Base-by-base conservation (phyloP, 2,797 vertebrate genomes). In the Alectoris magna region DNA sequence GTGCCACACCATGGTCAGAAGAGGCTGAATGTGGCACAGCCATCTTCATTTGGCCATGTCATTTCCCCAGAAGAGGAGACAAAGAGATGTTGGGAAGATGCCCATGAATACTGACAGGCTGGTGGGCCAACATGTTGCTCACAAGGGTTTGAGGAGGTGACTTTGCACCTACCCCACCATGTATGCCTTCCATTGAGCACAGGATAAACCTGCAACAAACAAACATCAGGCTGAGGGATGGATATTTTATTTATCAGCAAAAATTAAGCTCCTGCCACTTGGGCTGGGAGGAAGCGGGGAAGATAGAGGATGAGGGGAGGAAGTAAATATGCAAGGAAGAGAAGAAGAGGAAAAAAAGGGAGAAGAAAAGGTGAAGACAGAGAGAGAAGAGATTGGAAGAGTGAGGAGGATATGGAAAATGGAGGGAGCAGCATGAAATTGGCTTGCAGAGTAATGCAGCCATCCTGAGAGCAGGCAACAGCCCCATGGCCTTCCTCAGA, bases 1-100 rank as follows among this genome's bases (percentile, higher is more conserved):
- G 18, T 67, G 56, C 18, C 4, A 1, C 15, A 63, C 6, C 1
- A 0, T 2, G 17, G 70, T 0, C 3, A 55, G 46, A 62, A 68
- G 82, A 51, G 63, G 27, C 46, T 21, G 39, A 49, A 24, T 24
- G 12, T 63, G 59, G 44, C 12, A 18, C 9, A 56, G 16, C 14
- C 29, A 16, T 19, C 9, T 69, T 0, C 0, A 1, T 71, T 39
- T 11, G 0, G 0, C 17, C 36, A 23, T 72, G 60, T 69, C 6
- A 53, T 74, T 67, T 66, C 23, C 14, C 18, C 34, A 6, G 38
- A 27, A 44, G 1, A 2, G 41, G 44, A 69, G 84, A 70, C n/a
- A 48, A 72, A 55, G 19, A 56, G 24, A 27, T 41, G 59, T 14
- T 36, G 36, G 38, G 39, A 70, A 80, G 46, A 70, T 15, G 8